phyloP scores from a whole-genome alignment of 37 sponge, comb jelly and placozoan genomes.

The Hormiphora californensis region DNA sequence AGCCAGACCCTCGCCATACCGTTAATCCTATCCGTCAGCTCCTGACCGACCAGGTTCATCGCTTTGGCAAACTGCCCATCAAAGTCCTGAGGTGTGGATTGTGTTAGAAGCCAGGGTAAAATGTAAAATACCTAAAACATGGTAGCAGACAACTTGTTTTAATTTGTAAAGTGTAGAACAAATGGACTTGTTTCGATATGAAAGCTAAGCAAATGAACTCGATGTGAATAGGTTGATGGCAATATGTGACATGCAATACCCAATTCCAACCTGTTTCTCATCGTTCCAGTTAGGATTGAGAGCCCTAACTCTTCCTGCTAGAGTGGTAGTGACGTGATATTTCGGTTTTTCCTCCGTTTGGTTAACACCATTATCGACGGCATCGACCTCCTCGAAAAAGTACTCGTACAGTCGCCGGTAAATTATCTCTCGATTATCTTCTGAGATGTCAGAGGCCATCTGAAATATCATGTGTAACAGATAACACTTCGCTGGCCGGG shows the following conservation, averaged over 20 bases:
- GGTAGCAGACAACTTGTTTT: too few species aligned
- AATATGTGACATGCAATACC: too few species aligned
- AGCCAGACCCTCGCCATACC: constrained; percentile 61
- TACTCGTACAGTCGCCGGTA: constrained; percentile 59
- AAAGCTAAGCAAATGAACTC: too few species aligned
- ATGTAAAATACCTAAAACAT: too few species aligned
- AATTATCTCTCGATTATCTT: neutral
- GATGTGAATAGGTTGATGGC: too few species aligned
- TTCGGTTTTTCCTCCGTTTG: constrained; percentile 64
- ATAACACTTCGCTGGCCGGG: too few species aligned
- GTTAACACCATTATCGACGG: constrained; percentile 80
- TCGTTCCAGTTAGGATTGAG: constrained; percentile 82
- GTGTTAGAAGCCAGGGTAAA: neutral
- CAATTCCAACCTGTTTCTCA: neutral
- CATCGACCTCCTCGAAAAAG: constrained; percentile 90
- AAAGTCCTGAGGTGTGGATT: constrained; percentile 8
- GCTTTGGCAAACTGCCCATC: constrained; percentile 71
- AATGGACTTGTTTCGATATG: too few species aligned
- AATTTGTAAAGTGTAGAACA: too few species aligned
- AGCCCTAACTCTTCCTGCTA: constrained; percentile 61
- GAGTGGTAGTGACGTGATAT: constrained; percentile 62
- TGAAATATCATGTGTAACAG: too few species aligned
- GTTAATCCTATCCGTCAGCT: constrained; percentile 59
- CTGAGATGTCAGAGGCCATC: neutral
- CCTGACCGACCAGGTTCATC: constrained; percentile 73